These are phyloP conservation scores for Pionites leucogaster DNA, from an alignment of 2,113 vertebrate genomes.

Conservation along the genomic window DNA sequence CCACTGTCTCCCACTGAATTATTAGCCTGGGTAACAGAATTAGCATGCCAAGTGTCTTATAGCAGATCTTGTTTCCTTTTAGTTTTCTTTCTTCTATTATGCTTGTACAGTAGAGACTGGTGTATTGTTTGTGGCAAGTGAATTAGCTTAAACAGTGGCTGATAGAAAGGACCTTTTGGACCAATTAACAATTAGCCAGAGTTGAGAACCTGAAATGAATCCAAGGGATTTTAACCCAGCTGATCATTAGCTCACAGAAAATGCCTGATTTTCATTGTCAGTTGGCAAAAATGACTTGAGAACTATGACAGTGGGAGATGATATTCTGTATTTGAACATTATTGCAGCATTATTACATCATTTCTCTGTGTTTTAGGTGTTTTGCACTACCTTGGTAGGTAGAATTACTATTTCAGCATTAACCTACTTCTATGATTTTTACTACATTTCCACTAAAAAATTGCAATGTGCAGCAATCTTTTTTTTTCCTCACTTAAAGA, in stretches of 20 bases:
- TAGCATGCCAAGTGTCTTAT: not conserved
- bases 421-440: not conserved
- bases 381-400: not conserved
- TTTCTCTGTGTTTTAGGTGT: not conserved
- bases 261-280: not conserved
- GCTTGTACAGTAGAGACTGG: not conserved
- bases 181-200: not conserved
- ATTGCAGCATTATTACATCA: not conserved
- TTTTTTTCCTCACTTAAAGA: not conserved
- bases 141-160: not conserved
- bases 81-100: not conserved
- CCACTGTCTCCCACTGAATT: not conserved
- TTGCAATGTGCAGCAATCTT: not conserved
- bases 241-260: not conserved
- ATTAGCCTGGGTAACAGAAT: not conserved
- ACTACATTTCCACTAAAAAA: not conserved
- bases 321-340: not conserved
- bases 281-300: not conserved
- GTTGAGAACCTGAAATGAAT: not conserved
- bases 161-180: not conserved
- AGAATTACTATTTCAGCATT: not conserved
- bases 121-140: not conserved
- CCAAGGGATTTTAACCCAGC: not conserved
- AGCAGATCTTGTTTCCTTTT: not conserved
- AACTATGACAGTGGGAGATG: not conserved